Conservation (phyloP, 2,797 vertebrate species). For the Liasis olivaceus region DNA sequence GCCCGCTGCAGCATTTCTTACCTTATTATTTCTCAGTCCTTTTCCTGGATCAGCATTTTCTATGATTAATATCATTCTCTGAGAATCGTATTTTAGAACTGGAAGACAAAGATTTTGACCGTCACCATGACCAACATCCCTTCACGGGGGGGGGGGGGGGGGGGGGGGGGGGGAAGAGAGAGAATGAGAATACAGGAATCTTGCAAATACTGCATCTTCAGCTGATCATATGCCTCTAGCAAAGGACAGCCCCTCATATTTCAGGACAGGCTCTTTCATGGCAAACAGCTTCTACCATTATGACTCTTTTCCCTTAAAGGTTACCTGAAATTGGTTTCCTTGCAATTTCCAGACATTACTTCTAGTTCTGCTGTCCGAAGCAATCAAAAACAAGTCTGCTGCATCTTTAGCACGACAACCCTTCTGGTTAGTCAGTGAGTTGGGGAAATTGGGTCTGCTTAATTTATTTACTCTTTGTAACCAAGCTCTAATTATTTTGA, state of each 20-base stretch:
- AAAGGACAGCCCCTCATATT: not conserved
- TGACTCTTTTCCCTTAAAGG: not conserved
- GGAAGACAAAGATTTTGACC: not conserved
- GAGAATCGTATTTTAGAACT: not conserved
- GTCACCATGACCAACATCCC: not conserved
- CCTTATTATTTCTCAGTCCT: not conserved
- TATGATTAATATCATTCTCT: not conserved
- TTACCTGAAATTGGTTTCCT: not conserved
- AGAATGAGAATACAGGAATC: not conserved
- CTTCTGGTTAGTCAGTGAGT: not conserved
- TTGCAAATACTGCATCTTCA: not conserved
- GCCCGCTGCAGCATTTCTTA: slow-evolving; percentile 7
- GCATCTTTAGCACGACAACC: not conserved
- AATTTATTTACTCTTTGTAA: not conserved
- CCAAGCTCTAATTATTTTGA: not conserved
- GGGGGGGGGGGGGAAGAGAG: not conserved
- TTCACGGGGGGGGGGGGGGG: too few species aligned
- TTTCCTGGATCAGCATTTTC: slow-evolving; percentile 8
- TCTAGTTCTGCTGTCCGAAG: not conserved
- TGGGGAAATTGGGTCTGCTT: not conserved
- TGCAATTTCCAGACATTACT: not conserved
- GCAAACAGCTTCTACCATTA: not conserved
- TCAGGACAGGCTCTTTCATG: not conserved
- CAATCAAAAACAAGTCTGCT: not conserved
- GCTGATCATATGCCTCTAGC: too few species aligned